A percentile compares a stretch with the other conserved stretches of the same genome.
These are phyloP conservation scores for Tragopan temminckii DNA, from an alignment of 2,797 vertebrate genomes.

Conservation along the genomic window DNA sequence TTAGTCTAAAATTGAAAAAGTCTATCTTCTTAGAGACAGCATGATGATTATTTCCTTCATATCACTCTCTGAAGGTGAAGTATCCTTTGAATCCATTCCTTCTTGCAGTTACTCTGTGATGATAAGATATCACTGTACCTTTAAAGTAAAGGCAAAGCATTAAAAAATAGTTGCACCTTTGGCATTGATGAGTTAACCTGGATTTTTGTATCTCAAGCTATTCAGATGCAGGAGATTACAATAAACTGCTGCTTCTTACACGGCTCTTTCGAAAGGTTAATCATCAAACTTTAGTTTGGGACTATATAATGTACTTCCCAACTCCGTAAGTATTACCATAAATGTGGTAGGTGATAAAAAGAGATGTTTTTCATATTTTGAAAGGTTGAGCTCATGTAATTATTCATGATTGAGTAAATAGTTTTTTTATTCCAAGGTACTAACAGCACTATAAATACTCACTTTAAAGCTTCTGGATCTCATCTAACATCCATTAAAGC, in stretches of 20 bases:
- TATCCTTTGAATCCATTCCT: constrained; percentile 15
- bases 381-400: constrained; percentile 44
- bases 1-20: constrained; percentile 32
- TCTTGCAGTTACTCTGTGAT: background rate
- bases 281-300: constrained; percentile 22
- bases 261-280: constrained; percentile 33
- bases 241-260: background rate
- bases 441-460: constrained; percentile 29
- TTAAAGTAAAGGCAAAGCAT: background rate
- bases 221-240: background rate
- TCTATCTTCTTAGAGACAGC: constrained; percentile 10
- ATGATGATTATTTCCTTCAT: constrained; percentile 23
- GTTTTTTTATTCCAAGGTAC: constrained; percentile 29
- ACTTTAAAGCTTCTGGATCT: constrained; percentile 10
- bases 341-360: constrained; percentile 53
- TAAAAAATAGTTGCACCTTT: background rate
- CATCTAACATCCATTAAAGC: background rate
- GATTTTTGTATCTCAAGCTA: background rate
- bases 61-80: constrained; percentile 36
- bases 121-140: background rate
- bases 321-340: constrained; percentile 17
- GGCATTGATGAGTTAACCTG: background rate
- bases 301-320: background rate
- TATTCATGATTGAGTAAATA: constrained; percentile 65
- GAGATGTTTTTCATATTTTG: constrained; percentile 46